Conservation (phyloP, 2,888 invertebrate species). For the Stenchaetothrips biformis region DNA sequence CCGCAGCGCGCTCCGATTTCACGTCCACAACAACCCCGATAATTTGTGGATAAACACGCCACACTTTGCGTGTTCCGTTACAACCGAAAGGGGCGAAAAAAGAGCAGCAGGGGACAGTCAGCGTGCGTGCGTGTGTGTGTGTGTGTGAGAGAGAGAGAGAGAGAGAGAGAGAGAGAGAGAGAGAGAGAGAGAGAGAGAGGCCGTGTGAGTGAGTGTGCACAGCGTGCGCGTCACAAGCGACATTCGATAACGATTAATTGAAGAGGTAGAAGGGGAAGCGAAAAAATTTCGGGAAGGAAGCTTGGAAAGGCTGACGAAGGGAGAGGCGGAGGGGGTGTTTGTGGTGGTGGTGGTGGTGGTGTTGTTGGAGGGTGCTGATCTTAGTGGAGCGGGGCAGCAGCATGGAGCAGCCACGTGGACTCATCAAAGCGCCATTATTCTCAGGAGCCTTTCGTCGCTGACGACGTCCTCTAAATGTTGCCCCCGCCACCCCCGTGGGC, state of each 20-base stretch:
- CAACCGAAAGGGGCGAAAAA: too few relatives aligned
- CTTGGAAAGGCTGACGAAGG: not conserved
- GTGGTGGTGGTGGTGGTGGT: not conserved
- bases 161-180: not conserved
- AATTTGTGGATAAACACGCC: slow-evolving; percentile 5
- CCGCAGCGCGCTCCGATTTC: not conserved
- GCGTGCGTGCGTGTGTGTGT: too few relatives aligned
- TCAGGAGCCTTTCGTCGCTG: not conserved
- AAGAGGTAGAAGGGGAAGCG: not conserved
- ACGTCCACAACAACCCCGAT: not conserved
- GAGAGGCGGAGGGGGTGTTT: not conserved
- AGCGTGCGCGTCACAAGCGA: not conserved
- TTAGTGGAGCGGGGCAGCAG: not conserved
- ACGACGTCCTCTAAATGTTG: not conserved
- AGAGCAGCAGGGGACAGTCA: too few relatives aligned
- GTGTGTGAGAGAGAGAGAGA: not conserved
- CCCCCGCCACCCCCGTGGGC: not conserved
- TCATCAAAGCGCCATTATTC: slow-evolving; percentile 21
- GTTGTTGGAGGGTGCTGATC: not conserved
- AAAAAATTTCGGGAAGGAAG: not conserved
- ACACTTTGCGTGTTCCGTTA: too few relatives aligned
- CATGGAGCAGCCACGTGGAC: not conserved
- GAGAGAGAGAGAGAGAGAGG: not conserved
- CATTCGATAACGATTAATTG: not conserved
- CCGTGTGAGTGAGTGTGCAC: not conserved